phyloP scores from a whole-genome alignment of 2,113 vertebrate genomes.

The Noturus placidus region DNA sequence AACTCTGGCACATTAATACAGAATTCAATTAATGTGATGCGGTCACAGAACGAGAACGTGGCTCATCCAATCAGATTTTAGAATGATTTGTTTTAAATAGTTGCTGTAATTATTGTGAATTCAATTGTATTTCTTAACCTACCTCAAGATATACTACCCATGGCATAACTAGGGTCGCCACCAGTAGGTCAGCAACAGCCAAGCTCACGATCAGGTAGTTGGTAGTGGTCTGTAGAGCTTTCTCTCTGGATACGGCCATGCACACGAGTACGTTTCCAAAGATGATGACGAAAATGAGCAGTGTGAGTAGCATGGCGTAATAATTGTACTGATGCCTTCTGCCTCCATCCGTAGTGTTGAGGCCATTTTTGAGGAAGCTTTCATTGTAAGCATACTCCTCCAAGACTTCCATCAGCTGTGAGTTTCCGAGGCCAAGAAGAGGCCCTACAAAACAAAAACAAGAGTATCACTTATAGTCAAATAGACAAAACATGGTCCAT shows the following conservation, averaged over 20 bases:
- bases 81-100: not conserved
- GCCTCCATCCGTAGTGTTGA: constrained; percentile 77
- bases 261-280: constrained; percentile 97
- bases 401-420: constrained; percentile 86
- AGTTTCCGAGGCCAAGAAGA: constrained; percentile 64
- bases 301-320: constrained; percentile 92
- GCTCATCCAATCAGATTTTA: not conserved
- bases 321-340: constrained; percentile 88
- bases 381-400: constrained; percentile 86
- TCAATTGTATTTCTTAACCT: not conserved
- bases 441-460: constrained; percentile 59
- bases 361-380: constrained; percentile 74
- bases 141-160: constrained; percentile 80
- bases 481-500: not conserved
- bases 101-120: not conserved
- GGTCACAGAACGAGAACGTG: not conserved
- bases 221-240: constrained; percentile 96
- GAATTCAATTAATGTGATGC: not conserved
- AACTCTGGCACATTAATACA: not conserved
- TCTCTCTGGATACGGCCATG: constrained; percentile 94
- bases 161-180: constrained; percentile 95
- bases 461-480: not conserved
- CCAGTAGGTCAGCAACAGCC: constrained; percentile 92
- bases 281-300: constrained; percentile 95
- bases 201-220: constrained; percentile 98